Percentiles rank a stretch among this genome's conserved stretches.
These are phyloP conservation scores for Unio pictorum DNA, from an alignment of 2,888 invertebrate genomes.

Conservation along the genomic window DNA sequence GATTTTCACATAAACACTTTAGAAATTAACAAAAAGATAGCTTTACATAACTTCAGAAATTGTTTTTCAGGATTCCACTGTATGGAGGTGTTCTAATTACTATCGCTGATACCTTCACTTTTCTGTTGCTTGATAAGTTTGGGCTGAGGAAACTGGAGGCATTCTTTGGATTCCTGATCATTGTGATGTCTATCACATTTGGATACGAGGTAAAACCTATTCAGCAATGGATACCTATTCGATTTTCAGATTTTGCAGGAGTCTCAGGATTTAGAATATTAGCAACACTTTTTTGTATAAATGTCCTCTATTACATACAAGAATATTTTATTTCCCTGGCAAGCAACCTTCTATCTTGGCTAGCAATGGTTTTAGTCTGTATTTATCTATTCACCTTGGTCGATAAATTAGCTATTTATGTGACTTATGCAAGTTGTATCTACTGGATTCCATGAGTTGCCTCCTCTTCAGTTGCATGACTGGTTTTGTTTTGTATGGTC, in stretches of 20 bases:
- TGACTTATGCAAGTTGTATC: too few species aligned
- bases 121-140: conserved; percentile 88
- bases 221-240: too few species aligned
- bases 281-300: too few species aligned
- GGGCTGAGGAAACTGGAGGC: conserved; percentile 83
- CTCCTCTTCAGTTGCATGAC: background rate
- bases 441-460: background rate
- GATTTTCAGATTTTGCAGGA: too few species aligned
- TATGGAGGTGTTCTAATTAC: conserved; percentile 89
- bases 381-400: too few species aligned
- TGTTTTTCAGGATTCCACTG: conserved; percentile 77
- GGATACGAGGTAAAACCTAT: conserved; percentile 78
- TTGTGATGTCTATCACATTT: conserved; percentile 88
- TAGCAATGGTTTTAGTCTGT: too few species aligned
- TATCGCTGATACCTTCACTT: conserved; percentile 87
- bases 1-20: background rate
- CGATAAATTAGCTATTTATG: too few species aligned
- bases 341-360: too few species aligned
- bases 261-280: too few species aligned
- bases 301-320: too few species aligned
- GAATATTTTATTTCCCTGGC: too few species aligned
- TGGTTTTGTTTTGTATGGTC: too few species aligned
- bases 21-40: background rate
- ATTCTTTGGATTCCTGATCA: conserved; percentile 86
- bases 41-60: background rate